Evolutionary conservation across 2,888 invertebrate species (phyloP).

Genomic region (Ectobius pallidus): DNA sequence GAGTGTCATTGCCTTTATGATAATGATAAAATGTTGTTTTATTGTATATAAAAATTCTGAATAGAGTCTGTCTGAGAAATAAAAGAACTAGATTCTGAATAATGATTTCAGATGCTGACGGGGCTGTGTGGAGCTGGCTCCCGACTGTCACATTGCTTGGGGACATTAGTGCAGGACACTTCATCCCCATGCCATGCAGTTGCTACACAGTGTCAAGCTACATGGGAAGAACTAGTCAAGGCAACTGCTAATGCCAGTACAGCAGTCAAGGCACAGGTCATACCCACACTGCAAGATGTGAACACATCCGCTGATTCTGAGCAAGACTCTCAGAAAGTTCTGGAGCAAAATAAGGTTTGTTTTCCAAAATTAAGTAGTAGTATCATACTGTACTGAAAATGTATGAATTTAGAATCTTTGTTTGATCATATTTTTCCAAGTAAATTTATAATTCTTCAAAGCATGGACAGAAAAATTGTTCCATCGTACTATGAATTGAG

Average conservation of each 20-base stretch:
- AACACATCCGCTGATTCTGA: slow-evolving; percentile 55
- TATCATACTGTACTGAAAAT: not conserved
- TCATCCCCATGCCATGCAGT: slow-evolving; percentile 40
- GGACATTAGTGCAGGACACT: slow-evolving; percentile 55
- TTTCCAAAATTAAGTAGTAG: not conserved
- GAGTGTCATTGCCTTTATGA: too few species aligned
- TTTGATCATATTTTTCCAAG: too few species aligned
- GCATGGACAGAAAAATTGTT: too few species aligned
- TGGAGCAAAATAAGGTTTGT: slow-evolving; percentile 56
- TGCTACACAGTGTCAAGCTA: slow-evolving; percentile 57
- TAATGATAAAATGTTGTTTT: too few species aligned
- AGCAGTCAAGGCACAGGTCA: slow-evolving; percentile 68
- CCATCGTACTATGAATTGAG: too few species aligned
- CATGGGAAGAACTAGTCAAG: slow-evolving; percentile 69
- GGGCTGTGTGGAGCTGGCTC: slow-evolving; percentile 68
- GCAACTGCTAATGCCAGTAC: slow-evolving; percentile 68
- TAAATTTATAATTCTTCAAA: too few species aligned
- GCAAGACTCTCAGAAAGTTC: slow-evolving; percentile 56
- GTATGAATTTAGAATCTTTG: not conserved
- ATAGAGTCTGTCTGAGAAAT: too few species aligned
- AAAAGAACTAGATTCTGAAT: too few species aligned
- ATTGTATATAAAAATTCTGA: too few species aligned
- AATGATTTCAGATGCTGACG: slow-evolving; percentile 63
- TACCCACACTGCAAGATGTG: slow-evolving; percentile 64
- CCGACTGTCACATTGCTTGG: slow-evolving; percentile 65